A percentile compares a stretch with the other conserved stretches of the same genome.
phyloP scores from a whole-genome alignment of 2,888 invertebrate genomes.

The Cantharis lateralis region DNA sequence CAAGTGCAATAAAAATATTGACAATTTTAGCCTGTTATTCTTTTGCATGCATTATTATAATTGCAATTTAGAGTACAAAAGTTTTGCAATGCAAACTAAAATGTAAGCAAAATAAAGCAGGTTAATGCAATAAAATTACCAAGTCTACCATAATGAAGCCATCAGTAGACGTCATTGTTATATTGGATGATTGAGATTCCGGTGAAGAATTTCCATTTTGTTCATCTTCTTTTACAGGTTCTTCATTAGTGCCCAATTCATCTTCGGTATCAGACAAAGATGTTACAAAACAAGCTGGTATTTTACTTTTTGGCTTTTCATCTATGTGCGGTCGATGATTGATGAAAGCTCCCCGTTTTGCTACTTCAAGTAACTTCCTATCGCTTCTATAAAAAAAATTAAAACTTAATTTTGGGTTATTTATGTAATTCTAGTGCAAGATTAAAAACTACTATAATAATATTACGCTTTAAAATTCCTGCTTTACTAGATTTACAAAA shows the following conservation, averaged over 20 bases:
- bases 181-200: conserved; percentile 56
- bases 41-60: background rate
- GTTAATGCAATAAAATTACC: conserved; percentile 58
- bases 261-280: background rate
- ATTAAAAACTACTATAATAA: too few relatives aligned
- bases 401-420: too few relatives aligned
- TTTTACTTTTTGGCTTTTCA: background rate
- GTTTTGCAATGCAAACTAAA: conserved; percentile 1
- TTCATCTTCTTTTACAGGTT: conserved; percentile 42
- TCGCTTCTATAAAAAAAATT: background rate
- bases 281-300: background rate
- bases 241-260: background rate
- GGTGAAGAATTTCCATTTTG: conserved; percentile 50
- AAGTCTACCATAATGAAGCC: conserved; percentile 75
- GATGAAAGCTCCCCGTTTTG: background rate
- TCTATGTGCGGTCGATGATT: background rate
- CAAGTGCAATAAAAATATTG: background rate
- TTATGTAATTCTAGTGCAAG: too few relatives aligned
- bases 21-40: background rate
- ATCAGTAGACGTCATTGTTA: conserved; percentile 61
- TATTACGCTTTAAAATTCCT: background rate
- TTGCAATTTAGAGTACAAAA: background rate
- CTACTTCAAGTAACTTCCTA: background rate
- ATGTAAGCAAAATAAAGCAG: conserved; percentile 9
- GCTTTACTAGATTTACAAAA: background rate